Evolutionary conservation across 2,888 invertebrate species (phyloP), one percentile per base, ranked within the genome.

Genomic region (Macaria liturata): DNA sequence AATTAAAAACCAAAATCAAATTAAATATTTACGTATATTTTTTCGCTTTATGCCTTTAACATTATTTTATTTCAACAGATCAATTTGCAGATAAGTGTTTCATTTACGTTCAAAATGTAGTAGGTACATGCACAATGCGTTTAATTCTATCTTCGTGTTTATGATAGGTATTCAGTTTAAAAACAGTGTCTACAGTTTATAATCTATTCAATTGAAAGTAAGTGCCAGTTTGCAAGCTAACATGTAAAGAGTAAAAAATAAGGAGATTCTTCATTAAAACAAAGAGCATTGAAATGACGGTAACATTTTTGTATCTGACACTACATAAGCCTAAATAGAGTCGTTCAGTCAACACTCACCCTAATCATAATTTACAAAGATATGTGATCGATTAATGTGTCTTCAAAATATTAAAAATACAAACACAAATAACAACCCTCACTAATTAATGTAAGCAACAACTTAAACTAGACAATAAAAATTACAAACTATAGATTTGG

Each of bases 11-110:
- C 42, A 42, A 42, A n/a, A 53, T 52, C 3, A 88, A 91, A 89
- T 89, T 89, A 89, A 90, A 91, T 90, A 88, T 88, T 89, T 91
- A 91, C 88, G 90, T 91, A 91, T 90, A 67, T 90, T 89, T 80
- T 83, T 85, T 83, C 80, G 78, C 81, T 84, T 87, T 86, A 88
- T 86, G 84, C 81, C 81, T 86, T 81, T 86, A 90, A 90, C 84
- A 90, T 88, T 83, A 86, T 83, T 78, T 85, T 72, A 81, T 74
- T 80, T 82, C 80, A 88, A 87, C 86, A 86, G 78, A 78, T 78
- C 75, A 74, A 77, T 76, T 81, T 81, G 81, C 77, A 80, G 80
- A 77, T 78, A 82, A 81, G 77, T 81, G 80, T 75, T 69, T 76
- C 70, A 68, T 72, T 51, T 45, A 69, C 66, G 71, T 71, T 65